A percentile compares a stretch with the other conserved stretches of the same genome.
Conservation (phyloP, 1,140 invertebrate genomes). For the Micrasema longulum region DNA sequence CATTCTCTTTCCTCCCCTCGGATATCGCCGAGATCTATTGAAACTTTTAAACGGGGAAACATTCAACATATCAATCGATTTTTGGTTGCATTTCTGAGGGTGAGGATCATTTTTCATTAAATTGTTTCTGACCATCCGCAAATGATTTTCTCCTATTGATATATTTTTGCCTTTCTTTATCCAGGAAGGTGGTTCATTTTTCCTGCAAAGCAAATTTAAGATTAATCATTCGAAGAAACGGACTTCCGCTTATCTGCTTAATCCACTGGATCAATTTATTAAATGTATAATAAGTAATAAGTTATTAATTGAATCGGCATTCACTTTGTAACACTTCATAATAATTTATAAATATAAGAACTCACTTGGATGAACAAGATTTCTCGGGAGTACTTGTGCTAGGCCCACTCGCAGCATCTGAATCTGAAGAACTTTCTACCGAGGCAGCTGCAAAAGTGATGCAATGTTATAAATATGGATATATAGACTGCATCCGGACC, state of each 20-base stretch:
- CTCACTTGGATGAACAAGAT: slow-evolving; percentile 40
- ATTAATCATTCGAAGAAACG: no score
- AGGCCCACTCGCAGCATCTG: slow-evolving; percentile 44
- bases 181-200: slow-evolving; percentile 39
- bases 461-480: no score
- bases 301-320: slow-evolving; percentile 9
- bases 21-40: slow-evolving; percentile 20
- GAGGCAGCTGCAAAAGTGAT: slow-evolving; percentile 35
- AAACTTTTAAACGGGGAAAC: slow-evolving; percentile 15
- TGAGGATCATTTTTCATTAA: no score
- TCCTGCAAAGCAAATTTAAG: no score
- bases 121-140: slow-evolving; percentile 6
- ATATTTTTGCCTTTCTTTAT: slow-evolving; percentile 16
- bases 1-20: slow-evolving; percentile 52
- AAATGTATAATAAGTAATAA: not conserved
- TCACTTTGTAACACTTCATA: no score
- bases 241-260: no score
- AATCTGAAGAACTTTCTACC: slow-evolving; percentile 45
- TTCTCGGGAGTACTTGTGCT: slow-evolving; percentile 51
- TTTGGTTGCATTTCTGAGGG: not conserved
- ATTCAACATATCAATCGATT: slow-evolving; percentile 21
- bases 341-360: not conserved
- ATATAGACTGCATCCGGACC: not conserved
- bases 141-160: slow-evolving; percentile 11
- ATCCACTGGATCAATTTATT: no score